Conservation (phyloP, 2,113 vertebrate species). For the Rhagologus leucostigma region DNA sequence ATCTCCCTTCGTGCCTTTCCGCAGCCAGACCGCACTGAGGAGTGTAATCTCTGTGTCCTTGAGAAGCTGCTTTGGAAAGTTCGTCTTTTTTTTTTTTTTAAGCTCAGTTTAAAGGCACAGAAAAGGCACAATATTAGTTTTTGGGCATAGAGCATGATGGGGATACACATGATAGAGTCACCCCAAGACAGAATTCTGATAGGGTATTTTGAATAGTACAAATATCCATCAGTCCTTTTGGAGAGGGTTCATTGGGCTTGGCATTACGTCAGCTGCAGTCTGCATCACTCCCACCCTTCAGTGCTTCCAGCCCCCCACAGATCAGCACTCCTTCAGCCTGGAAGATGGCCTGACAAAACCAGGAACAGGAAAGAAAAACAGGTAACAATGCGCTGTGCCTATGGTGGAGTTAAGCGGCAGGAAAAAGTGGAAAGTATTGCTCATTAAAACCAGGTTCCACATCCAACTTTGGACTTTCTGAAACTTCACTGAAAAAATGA, state of each 20-base stretch:
- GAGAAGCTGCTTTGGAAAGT: too few relatives aligned
- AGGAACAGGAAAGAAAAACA: not conserved
- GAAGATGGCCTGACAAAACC: not conserved
- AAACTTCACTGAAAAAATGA: not conserved
- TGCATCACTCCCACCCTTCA: not conserved
- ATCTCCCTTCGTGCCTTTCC: too few relatives aligned
- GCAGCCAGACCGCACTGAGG: too few relatives aligned
- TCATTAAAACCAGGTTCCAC: not conserved
- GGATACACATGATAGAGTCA: too few relatives aligned
- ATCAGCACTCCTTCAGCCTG: not conserved
- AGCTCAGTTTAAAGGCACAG: too few relatives aligned
- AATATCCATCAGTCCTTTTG: not conserved
- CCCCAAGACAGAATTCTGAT: not conserved
- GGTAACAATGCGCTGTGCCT: not conserved
- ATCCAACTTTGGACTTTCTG: not conserved
- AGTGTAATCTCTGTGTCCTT: too few relatives aligned
- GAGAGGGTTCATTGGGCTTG: not conserved
- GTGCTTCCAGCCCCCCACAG: not conserved
- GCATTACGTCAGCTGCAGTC: accelerated
- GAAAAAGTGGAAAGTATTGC: not conserved
- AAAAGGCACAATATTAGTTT: too few relatives aligned
- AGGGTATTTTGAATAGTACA: not conserved
- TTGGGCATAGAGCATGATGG: too few relatives aligned
- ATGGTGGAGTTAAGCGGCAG: not conserved
- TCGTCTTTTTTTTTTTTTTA: too few relatives aligned